These are phyloP conservation scores for Coleophora deauratella DNA, from an alignment of 2,888 invertebrate species.

Conservation along the genomic window DNA sequence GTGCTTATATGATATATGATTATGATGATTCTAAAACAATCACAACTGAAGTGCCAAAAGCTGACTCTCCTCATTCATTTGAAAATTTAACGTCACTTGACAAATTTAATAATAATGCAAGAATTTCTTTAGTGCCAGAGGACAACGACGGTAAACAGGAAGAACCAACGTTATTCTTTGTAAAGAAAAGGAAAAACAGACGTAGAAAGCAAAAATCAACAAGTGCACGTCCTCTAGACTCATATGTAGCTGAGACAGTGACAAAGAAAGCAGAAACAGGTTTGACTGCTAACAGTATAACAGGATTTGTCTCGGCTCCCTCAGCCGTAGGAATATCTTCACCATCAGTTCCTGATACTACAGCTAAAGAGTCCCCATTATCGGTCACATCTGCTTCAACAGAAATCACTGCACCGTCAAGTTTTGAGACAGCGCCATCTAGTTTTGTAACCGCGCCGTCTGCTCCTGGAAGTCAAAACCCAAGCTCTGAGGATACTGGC, in stretches of 20 bases:
- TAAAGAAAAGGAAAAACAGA: constrained; percentile 41
- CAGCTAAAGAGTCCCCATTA: constrained; percentile 14
- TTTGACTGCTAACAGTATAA: not conserved
- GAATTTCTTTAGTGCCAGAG: constrained; percentile 50
- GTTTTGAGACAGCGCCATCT: constrained; percentile 15
- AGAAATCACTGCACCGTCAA: constrained; percentile 15
- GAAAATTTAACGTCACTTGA: no score
- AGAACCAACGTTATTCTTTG: constrained; percentile 55
- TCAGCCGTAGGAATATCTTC: no score
- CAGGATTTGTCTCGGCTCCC: not conserved
- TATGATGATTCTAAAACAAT: constrained; percentile 21
- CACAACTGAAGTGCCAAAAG: constrained; percentile 17
- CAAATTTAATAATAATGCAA: constrained; percentile 32
- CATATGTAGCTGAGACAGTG: constrained; percentile 27
- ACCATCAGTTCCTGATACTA: constrained; percentile 10
- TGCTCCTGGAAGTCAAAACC: not conserved
- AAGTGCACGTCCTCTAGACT: constrained; percentile 21
- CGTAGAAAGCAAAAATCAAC: constrained; percentile 26
- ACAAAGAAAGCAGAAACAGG: constrained; percentile 7
- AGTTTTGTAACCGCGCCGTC: not conserved
- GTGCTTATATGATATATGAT: constrained; percentile 38
- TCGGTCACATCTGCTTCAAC: constrained; percentile 12
- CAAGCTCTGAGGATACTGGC: constrained; percentile 4
- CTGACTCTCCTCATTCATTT: not conserved
- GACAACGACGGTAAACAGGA: constrained; percentile 31